Evolutionary conservation across 2,888 invertebrate genomes (phyloP), one percentile per base, ranked within the genome.

Genomic region (Ametastegia equiseti): DNA sequence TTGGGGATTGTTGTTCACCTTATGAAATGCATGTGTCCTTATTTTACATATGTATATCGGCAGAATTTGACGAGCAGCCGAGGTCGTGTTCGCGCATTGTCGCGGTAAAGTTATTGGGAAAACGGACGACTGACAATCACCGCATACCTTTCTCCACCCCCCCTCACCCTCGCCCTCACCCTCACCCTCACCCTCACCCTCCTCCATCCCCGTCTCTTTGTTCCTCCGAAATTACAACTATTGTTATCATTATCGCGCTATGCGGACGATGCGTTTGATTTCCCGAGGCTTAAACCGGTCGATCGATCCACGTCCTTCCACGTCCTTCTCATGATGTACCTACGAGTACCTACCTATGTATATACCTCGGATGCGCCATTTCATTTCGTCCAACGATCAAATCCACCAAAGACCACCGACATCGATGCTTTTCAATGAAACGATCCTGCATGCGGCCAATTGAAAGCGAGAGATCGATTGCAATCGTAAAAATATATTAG

Each of bases 161-260:
- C 33, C 19, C 13, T 75, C 33, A 50, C 50, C 50, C 33, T 7
- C n/a, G 9, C 39, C 11, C 39, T 39, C 67, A 39, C 67, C 67
- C 39, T n/a, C n/a, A 9, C 63, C 63, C 30, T 27, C 27, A n/a
- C n/a, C n/a, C n/a, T n/a, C 60, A 7, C 30, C 27, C 30, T 85
- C 82, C 83, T 50, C 82, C 84, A 84, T 87, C 86, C 85, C 82
- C 84, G 83, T 83, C 87, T 19, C 90, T 91, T 91, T 90, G 90
- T 90, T 86, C 87, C 83, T 85, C 80, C 85, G 87, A 89, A 89
- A 91, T 91, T 90, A 90, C 90, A 91, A 91, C 90, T 89, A 90
- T 89, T 89, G 87, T 90, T 87, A 87, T 89, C 89, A 91, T 91
- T 91, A 91, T 90, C 89, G 89, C 86, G 89, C 87, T 89, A 90